Base-by-base conservation (phyloP, 1,140 invertebrate species). In the Conopomorpha cramerella region DNA sequence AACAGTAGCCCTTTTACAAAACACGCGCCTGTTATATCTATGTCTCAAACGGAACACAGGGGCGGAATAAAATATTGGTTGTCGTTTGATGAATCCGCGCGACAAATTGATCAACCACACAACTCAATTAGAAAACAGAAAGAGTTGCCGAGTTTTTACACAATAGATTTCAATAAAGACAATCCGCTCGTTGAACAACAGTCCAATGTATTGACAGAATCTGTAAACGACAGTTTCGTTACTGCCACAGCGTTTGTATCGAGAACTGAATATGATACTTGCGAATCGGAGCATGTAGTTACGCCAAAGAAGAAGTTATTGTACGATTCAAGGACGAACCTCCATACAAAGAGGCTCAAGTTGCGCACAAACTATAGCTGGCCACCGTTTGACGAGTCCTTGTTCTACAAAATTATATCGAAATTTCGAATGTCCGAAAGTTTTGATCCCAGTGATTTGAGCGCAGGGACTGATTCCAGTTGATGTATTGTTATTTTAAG, bases 21-120 rank as follows among this genome's bases (percentile, higher is more conserved):
- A 36, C 51, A 36, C 29, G 39, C 54, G 0, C 45, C 62, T 2
- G 51, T 77, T 0, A 49, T 70, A 16, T 46, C 68, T 0, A 78
- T 78, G 71, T 70, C 66, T 0, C 70, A 67, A 33, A 74, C 56
- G 0, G 53, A 42, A 16, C 50, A 68, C 12, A 58, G 42, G 0
- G 70, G 70, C 0, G 74, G 74, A 7, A 44, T 77, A 0, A 78
- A 74, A 42, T 78, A 74, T 35, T 78, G 74, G 74, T n/a, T 78
- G 0, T 73, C 71, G 0, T 78, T 78, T 30, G 68, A 76, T 23
- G 59, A 78, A n/a, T n/a, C n/a, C n/a, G n/a, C n/a, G n/a, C n/a
- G n/a, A n/a, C n/a, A n/a, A n/a, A n/a, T n/a, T n/a, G n/a, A n/a
- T n/a, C n/a, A n/a, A n/a, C n/a, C n/a, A n/a, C n/a, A n/a, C n/a